Conservation (phyloP, 2,113 vertebrate species). For the Elachura formosa region DNA sequence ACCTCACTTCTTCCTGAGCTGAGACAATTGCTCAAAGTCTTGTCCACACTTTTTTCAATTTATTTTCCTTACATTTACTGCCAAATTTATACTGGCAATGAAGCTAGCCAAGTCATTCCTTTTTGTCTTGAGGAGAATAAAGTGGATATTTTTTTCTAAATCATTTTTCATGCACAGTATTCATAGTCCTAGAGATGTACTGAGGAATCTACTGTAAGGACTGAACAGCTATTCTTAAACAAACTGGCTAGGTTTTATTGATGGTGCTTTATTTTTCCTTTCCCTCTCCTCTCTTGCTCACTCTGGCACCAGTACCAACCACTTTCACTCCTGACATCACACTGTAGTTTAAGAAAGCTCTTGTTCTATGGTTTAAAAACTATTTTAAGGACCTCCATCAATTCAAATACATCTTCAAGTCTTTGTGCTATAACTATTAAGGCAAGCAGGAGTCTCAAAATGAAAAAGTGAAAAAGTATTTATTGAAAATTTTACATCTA, state of each 20-base stretch:
- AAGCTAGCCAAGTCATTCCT: background rate
- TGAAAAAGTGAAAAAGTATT: constrained; percentile 6
- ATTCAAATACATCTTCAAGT: background rate
- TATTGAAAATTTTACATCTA: background rate
- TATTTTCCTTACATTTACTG: background rate
- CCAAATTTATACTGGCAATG: background rate
- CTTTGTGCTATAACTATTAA: background rate
- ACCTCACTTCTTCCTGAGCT: background rate
- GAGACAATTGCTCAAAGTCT: background rate
- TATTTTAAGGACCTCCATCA: background rate
- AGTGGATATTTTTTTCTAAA: background rate
- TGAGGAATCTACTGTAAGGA: background rate
- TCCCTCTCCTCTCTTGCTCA: background rate
- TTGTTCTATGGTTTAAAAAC: background rate
- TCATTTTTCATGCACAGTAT: background rate
- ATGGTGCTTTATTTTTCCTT: constrained; percentile 11
- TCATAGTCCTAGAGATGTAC: background rate
- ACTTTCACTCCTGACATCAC: background rate
- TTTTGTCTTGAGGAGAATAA: background rate
- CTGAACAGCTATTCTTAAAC: background rate
- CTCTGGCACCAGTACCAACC: background rate
- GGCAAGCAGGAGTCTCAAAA: background rate
- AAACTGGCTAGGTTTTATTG: background rate
- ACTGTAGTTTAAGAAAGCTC: background rate
- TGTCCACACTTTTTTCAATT: background rate